Conservation (phyloP, 2,888 invertebrate species). For the Antheraea assamensis region DNA sequence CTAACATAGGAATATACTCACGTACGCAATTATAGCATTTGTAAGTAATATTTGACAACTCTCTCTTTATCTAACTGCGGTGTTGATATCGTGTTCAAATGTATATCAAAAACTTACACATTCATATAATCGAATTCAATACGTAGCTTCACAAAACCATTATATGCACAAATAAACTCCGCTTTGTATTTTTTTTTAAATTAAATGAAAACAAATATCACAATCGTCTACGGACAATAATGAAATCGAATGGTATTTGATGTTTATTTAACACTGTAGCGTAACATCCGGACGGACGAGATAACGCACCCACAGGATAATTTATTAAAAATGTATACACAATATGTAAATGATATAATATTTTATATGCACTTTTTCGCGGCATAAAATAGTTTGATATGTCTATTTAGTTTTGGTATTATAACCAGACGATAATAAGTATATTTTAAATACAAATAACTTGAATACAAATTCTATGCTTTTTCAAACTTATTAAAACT, state of each 20-base stretch:
- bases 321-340: neutral
- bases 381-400: no score
- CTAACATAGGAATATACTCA: no score
- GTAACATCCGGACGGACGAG: conserved; percentile 6
- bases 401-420: no score
- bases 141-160: neutral
- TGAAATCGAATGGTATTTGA: neutral
- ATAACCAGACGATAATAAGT: no score
- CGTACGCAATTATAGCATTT: no score
- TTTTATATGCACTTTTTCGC: neutral
- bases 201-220: conserved; percentile 6
- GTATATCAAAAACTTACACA: neutral
- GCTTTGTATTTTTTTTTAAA: neutral
- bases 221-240: neutral
- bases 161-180: neutral
- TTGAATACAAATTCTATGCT: neutral
- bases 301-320: conserved; percentile 9
- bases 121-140: neutral
- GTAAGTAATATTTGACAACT: no score
- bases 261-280: neutral
- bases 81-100: neutral
- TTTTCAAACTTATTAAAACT: neutral
- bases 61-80: neutral
- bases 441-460: neutral
- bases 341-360: neutral